Evolutionary conservation across 2,888 invertebrate species (phyloP), one percentile per base, ranked within the genome.

Genomic region (Mythimna ferrago): DNA sequence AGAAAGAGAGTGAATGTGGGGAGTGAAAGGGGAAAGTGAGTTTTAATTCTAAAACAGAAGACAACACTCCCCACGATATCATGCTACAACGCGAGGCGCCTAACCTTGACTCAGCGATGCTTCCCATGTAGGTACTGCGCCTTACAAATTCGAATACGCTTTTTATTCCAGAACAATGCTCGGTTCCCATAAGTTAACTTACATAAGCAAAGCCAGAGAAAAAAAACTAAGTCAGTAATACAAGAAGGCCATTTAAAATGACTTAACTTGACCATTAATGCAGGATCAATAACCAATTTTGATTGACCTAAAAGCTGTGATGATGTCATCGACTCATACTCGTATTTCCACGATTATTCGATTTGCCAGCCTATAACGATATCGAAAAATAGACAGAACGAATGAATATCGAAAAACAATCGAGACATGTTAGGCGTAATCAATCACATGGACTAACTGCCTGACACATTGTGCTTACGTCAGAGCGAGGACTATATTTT

Each of bases 361-460:
- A 68, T 71, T 67, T 38, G 10, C 41, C 56, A 51, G 64, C 76
- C 75, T 73, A 26, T 73, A 81, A 83, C 71, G 73, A 56, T 62
- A 66, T 53, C 60, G 48, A 65, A 80, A 83, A 61, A 83, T 79
- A 74, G 66, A 54, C 66, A n/a, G 54, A 69, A 75, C 26, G 71
- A 73, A 82, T 74, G 68, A 71, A 69, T 81, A 71, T 68, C n/a
- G 44, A 66, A 83, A 78, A 86, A 73, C 81, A 76, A 79, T 64
- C 54, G 76, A 79, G 75, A 81, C 48, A 75, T 73, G 71, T 75
- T 75, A 71, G 76, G 16, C 61, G 63, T 79, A 71, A 84, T 84
- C 86, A 86, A 86, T 86, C 84, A 86, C 48, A 58, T 67, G 54
- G 61, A 56, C 71, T 63, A 76, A 76, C 76, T 57, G 71, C 41